Conservation (phyloP, 1,140 invertebrate species). For the Drosophila lacertosa region DNA sequence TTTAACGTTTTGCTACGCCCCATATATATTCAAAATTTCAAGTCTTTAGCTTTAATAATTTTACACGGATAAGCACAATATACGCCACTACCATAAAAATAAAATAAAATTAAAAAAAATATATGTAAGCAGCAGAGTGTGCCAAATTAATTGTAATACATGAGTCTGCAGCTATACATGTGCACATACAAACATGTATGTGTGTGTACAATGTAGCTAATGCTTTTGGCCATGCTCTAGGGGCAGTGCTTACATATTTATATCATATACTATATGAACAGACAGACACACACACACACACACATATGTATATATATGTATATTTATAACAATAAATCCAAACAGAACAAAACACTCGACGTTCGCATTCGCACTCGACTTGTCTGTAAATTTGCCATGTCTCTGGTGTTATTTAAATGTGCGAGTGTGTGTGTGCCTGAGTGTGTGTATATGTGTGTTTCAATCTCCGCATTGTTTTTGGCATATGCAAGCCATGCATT, state of each 20-base stretch:
- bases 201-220: slow-evolving; percentile 10
- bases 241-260: slow-evolving; percentile 19
- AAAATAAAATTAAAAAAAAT: too few species aligned
- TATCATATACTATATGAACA: slow-evolving; percentile 5
- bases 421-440: slow-evolving; percentile 3
- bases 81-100: too few species aligned
- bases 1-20: too few species aligned
- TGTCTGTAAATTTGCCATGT: slow-evolving; percentile 60
- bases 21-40: too few species aligned
- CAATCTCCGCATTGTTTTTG: slow-evolving; percentile 53
- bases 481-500: slow-evolving; percentile 42
- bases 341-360: slow-evolving; percentile 54
- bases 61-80: too few species aligned
- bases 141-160: slow-evolving; percentile 72
- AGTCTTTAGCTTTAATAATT: too few species aligned
- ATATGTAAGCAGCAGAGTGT: slow-evolving; percentile 48
- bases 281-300: slow-evolving; percentile 7
- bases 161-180: not conserved
- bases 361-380: slow-evolving; percentile 43
- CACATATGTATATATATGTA: slow-evolving; percentile 23
- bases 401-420: slow-evolving; percentile 2
- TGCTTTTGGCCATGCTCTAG: slow-evolving; percentile 15
- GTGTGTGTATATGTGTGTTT: slow-evolving; percentile 17
- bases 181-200: not conserved
- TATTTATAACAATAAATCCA: slow-evolving; percentile 67